Evolutionary conservation across 2,888 invertebrate genomes (phyloP).

Genomic region (Agrochola circellaris): DNA sequence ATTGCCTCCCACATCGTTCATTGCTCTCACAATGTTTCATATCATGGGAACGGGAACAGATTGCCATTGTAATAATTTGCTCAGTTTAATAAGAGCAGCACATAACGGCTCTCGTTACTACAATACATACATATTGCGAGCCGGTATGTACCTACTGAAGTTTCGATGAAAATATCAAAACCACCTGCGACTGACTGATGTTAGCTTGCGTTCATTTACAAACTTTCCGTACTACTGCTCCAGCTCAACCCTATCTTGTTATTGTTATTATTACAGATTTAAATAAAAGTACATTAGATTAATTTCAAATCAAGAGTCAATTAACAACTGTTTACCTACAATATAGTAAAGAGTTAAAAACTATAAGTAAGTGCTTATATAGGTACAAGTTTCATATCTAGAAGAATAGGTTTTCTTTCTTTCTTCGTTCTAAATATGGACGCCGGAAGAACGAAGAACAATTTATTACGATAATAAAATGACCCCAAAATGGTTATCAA

Average conservation of each 20-base stretch:
- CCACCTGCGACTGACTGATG: constrained; percentile 3
- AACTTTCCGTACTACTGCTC: background rate
- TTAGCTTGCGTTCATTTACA: background rate
- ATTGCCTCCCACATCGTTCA: constrained; percentile 28
- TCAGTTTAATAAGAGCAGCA: constrained; percentile 4
- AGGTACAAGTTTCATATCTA: background rate
- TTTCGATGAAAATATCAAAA: constrained; percentile 2
- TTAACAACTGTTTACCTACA: background rate
- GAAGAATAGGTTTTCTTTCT: background rate
- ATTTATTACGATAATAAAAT: constrained; percentile 14
- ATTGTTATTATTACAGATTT: background rate
- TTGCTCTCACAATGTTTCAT: constrained; percentile 29
- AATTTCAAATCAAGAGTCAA: background rate
- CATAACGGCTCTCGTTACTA: background rate
- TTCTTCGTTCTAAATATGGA: background rate
- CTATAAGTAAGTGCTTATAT: too few relatives aligned
- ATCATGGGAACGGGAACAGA: constrained; percentile 21
- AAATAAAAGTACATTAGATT: background rate
- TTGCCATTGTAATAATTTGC: constrained; percentile 15
- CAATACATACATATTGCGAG: background rate
- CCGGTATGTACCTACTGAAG: background rate
- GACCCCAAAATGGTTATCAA: background rate
- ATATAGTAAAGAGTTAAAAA: too few relatives aligned
- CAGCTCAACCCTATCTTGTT: background rate
- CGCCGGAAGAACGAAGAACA: background rate